Evolutionary conservation across 2,888 invertebrate species (phyloP), one percentile per base, ranked within the genome.

Genomic region (Autographa gamma): DNA sequence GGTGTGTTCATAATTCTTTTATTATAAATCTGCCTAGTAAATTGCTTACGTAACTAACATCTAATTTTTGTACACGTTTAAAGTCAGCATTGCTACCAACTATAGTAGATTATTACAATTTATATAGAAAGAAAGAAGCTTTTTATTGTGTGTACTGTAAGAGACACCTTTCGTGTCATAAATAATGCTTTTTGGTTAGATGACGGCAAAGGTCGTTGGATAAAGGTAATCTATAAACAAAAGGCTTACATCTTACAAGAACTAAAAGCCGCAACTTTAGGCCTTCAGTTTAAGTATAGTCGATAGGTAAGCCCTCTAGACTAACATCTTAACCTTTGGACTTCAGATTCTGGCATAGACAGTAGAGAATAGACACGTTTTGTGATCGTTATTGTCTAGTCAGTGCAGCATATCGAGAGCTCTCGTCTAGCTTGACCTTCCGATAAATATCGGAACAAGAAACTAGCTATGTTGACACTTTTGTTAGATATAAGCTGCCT

Each of bases 341-440:
- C 73, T 69, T 13, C 19, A 60, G 41, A 76, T 73, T 63, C 56
- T 63, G 48, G 52, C 52, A 58, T 68, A 31, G 38, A 73, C 54
- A n/a, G 8, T n/a, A 48, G 48, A 48, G 14, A 67, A 65, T 59
- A 34, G 19, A 52, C 48, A 60, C 54, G 54, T 63, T 63, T 68
- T 68, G 56, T 75, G 60, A 63, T 72, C 52, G 34, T 62, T 62
- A 60, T 66, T 65, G 65, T 66, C 7, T 6, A 58, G 59, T 52
- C 52, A 32, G 41, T 63, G 54, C 67, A 58, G 54, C 67, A 52
- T 54, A 62, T 59, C 25, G 43, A 76, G 66, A 54, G 61, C 76
- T 58, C 69, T 76, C 34, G 4, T 6, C 14, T 52, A 2, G 58
- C 59, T 63, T 58, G 73, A 69, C 73, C 73, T 76, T 76, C 34